Base-by-base conservation (phyloP, 1,140 invertebrate genomes). In the Periplaneta americana region DNA sequence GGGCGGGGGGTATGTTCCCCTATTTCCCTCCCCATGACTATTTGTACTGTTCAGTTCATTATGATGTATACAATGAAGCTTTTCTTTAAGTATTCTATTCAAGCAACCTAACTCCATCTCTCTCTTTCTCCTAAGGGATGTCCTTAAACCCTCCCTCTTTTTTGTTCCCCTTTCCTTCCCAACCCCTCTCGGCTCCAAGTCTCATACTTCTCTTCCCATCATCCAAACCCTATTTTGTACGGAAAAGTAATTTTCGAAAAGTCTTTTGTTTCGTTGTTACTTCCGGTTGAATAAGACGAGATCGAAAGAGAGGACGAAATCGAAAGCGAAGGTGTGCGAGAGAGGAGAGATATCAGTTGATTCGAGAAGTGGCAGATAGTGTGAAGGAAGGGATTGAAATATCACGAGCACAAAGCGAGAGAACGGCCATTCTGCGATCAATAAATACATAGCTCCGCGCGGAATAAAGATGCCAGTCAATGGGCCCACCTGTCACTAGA, bases 41-140 rank as follows among this genome's bases (percentile, higher is more conserved):
- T 81, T 81, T 81, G 81, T 48, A 81, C 81, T 81, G 81, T 81
- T 81, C 81, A 78, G 81, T 81, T 81, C 81, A 81, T 81, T 81
- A 81, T 81, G 75, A 33, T 36, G 66, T 75, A 77, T 80, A 81
- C 81, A 81, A 81, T 81, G 81, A 77, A 78, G 74, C 81, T 78
- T 81, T 81, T 81, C 81, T 81, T 81, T 81, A 81, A 81, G 81
- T 78, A 81, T 81, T 81, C 81, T 22, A 81, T 81, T 81, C 75
- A 81, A 66, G 34, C 34, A 11, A 31, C 36, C 34, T 39, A 36
- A 31, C 76, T 34, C 34, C 66, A 37, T 66, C 74, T 80, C 33
- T 81, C 75, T 77, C 39, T 31, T 78, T 79, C 81, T 81, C 33
- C 34, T 33, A 57, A 36, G 11, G 48, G 48, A 32, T n/a, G 35